Evolutionary conservation across 2,888 invertebrate species (phyloP).

Genomic region (Cheilosia soror): DNA sequence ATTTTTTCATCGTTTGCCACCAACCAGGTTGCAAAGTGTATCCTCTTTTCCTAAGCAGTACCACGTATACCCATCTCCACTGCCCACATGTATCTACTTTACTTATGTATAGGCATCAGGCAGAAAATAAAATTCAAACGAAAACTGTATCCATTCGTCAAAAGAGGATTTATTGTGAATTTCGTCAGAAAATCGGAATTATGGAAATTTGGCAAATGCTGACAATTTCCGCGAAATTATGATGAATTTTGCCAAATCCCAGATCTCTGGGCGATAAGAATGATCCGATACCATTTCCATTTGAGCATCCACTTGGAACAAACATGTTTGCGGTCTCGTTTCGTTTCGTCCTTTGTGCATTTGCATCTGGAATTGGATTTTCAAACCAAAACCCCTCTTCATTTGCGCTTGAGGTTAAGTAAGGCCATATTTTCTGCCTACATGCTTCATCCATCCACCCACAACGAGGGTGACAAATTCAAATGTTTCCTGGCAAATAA

Average conservation of each 20-base stretch:
- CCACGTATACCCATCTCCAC: too few relatives aligned
- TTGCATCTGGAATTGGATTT: slow-evolving; percentile 28
- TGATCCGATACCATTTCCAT: background rate
- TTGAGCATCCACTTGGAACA: slow-evolving; percentile 1
- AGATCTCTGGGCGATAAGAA: background rate
- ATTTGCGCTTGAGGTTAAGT: slow-evolving; percentile 1
- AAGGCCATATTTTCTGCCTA: background rate
- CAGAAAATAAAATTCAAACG: background rate
- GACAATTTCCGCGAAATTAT: background rate
- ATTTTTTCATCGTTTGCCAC: too few relatives aligned
- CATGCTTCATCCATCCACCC: background rate
- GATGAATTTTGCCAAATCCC: background rate
- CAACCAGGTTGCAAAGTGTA: too few relatives aligned
- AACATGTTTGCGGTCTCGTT: slow-evolving; percentile 5
- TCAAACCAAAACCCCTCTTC: background rate
- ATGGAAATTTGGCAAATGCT: background rate
- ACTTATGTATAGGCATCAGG: too few relatives aligned
- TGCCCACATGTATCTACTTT: too few relatives aligned
- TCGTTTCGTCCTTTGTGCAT: background rate
- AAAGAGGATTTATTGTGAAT: background rate
- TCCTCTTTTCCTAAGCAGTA: too few relatives aligned
- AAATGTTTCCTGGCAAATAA: slow-evolving; percentile 34
- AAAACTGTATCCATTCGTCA: background rate
- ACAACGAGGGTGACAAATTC: slow-evolving; percentile 42
- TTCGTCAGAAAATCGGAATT: background rate